Evolutionary conservation across 2,888 invertebrate genomes (phyloP).

Genomic region (Acronicta psi): DNA sequence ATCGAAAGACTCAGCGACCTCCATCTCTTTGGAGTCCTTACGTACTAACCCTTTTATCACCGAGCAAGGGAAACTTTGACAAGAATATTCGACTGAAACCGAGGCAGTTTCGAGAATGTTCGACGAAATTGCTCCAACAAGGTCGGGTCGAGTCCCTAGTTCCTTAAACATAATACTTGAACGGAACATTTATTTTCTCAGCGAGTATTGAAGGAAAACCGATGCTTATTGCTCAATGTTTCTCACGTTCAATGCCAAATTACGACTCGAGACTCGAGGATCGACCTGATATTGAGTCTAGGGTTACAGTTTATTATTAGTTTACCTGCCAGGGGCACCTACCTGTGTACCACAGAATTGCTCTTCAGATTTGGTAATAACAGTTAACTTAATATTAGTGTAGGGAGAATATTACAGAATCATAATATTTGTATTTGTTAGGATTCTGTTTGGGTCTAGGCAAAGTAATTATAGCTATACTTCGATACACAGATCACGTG

Average conservation of each 20-base stretch:
- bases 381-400: background rate
- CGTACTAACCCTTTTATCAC: too few species aligned
- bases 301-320: slow-evolving; percentile 52
- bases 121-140: slow-evolving; percentile 19
- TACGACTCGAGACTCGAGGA: slow-evolving; percentile 45
- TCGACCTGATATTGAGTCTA: slow-evolving; percentile 44
- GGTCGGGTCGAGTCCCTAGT: slow-evolving; percentile 19
- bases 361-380: slow-evolving; percentile 1
- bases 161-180: slow-evolving; percentile 39
- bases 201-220: slow-evolving; percentile 43
- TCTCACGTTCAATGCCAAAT: slow-evolving; percentile 54
- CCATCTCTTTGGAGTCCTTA: too few species aligned
- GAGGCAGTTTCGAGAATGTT: slow-evolving; percentile 11
- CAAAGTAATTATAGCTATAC: too few species aligned
- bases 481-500: too few species aligned
- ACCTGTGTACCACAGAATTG: slow-evolving; percentile 4
- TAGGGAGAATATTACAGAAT: background rate
- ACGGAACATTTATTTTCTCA: slow-evolving; percentile 46
- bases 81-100: background rate
- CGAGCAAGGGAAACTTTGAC: too few species aligned
- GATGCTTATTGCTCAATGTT: slow-evolving; percentile 42
- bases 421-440: too few species aligned
- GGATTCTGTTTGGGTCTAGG: too few species aligned
- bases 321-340: slow-evolving; percentile 26
- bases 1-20: too few species aligned